These are phyloP conservation scores for Tipula confusa DNA, from an alignment of 2,888 invertebrate genomes.

Conservation along the genomic window DNA sequence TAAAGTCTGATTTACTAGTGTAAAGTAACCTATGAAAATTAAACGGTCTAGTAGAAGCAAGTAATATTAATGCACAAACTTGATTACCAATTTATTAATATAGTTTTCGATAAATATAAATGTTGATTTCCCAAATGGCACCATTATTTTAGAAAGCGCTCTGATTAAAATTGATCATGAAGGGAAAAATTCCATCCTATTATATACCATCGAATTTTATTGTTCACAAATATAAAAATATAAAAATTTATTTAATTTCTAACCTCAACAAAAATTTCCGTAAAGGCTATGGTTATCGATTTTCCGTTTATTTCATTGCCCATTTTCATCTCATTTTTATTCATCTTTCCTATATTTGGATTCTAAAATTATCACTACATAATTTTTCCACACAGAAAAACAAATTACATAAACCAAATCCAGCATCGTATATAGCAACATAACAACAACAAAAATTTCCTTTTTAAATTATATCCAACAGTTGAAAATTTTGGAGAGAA, in stretches of 20 bases:
- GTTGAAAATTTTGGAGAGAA: not conserved
- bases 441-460: not conserved
- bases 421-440: not conserved
- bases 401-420: not conserved
- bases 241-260: not conserved
- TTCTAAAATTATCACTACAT: not conserved
- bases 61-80: too few relatives aligned
- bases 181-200: not conserved
- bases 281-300: not conserved
- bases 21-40: too few relatives aligned
- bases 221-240: not conserved
- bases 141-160: not conserved
- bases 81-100: too few relatives aligned
- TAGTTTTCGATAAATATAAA: too few relatives aligned
- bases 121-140: constrained; percentile 10
- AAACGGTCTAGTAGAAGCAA: too few relatives aligned
- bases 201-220: not conserved
- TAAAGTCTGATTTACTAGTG: too few relatives aligned
- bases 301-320: not conserved
- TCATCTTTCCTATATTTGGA: not conserved
- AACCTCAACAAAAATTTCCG: not conserved
- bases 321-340: not conserved
- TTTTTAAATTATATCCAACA: not conserved
- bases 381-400: not conserved
- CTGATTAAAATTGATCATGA: not conserved